Percentiles rank a stretch among this genome's conserved stretches.
Evolutionary conservation across 2,888 invertebrate genomes (phyloP).

Genomic region (Conomelus anceps): DNA sequence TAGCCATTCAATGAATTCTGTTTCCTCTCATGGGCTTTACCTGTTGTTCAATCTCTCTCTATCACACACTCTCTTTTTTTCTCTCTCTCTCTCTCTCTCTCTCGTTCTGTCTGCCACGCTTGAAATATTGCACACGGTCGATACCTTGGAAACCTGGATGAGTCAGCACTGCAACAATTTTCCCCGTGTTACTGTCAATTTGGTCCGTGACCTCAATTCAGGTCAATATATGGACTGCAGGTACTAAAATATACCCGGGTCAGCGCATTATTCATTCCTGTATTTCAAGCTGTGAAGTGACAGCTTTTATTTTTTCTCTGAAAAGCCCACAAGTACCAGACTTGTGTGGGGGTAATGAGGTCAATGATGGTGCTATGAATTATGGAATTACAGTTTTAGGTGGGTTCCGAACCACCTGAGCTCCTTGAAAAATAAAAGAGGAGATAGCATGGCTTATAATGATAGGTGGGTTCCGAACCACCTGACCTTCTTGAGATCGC

Average conservation of each 20-base stretch:
- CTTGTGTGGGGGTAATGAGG: too few species aligned
- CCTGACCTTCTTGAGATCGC: too few species aligned
- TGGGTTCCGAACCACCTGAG: too few species aligned
- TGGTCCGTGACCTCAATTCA: not conserved
- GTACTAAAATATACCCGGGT: not conserved
- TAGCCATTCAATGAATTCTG: not conserved
- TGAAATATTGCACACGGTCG: not conserved
- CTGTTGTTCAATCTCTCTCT: too few species aligned
- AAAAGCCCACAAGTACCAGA: too few species aligned
- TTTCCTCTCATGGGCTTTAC: not conserved
- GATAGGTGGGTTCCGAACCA: too few species aligned
- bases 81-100: not conserved
- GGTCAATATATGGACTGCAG: not conserved
- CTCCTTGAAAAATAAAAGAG: too few species aligned
- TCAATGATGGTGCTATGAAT: too few species aligned
- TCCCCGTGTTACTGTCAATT: not conserved
- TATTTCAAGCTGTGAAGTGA: too few species aligned
- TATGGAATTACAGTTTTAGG: too few species aligned
- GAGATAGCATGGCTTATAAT: too few species aligned
- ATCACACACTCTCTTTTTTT: not conserved
- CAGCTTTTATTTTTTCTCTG: too few species aligned
- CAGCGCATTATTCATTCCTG: not conserved
- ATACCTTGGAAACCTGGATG: not conserved
- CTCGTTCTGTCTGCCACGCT: not conserved
- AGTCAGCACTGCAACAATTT: not conserved